These are phyloP conservation scores for Drosophila hamatofila DNA, from an alignment of 2,888 invertebrate species.

Conservation along the genomic window DNA sequence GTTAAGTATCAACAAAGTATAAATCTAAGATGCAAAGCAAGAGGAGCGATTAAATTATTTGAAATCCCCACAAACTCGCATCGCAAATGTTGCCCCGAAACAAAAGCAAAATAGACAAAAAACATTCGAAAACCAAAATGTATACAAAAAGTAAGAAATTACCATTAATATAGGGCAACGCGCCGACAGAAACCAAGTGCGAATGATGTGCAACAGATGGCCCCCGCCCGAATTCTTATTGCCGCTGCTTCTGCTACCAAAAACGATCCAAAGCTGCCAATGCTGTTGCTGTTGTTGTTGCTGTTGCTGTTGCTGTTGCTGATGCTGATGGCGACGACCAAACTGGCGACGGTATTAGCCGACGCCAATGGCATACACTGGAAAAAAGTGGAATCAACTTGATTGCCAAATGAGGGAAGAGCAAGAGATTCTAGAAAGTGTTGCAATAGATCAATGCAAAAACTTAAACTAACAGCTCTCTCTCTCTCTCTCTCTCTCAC, in stretches of 20 bases:
- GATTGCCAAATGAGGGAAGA: background rate
- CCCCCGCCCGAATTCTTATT: constrained; percentile 69
- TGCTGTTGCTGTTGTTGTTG: constrained; percentile 16
- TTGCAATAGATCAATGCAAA: background rate
- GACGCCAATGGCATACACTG: constrained; percentile 51
- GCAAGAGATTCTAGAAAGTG: background rate
- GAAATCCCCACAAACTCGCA: constrained; percentile 60
- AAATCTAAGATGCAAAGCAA: constrained; percentile 72
- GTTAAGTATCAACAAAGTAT: constrained; percentile 81
- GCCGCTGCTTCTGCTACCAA: constrained; percentile 16
- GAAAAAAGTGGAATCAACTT: constrained; percentile 10
- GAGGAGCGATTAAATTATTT: constrained; percentile 71
- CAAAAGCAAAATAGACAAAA: constrained; percentile 62
- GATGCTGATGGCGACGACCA: constrained; percentile 22
- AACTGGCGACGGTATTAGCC: constrained; percentile 52
- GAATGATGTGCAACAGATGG: constrained; percentile 83
- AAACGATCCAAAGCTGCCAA: constrained; percentile 16
- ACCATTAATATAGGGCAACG: constrained; percentile 81
- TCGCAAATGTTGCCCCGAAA: constrained; percentile 56
- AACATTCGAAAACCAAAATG: constrained; percentile 59
- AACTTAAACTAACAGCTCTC: background rate
- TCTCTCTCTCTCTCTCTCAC: too few species aligned
- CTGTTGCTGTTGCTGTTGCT: constrained; percentile 14
- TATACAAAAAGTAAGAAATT: constrained; percentile 77
- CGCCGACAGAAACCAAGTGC: constrained; percentile 81